Percentiles rank a stretch among this genome's conserved stretches.
These are phyloP conservation scores for Idris sp. DNA, from an alignment of 1,140 invertebrate genomes.

Conservation along the genomic window DNA sequence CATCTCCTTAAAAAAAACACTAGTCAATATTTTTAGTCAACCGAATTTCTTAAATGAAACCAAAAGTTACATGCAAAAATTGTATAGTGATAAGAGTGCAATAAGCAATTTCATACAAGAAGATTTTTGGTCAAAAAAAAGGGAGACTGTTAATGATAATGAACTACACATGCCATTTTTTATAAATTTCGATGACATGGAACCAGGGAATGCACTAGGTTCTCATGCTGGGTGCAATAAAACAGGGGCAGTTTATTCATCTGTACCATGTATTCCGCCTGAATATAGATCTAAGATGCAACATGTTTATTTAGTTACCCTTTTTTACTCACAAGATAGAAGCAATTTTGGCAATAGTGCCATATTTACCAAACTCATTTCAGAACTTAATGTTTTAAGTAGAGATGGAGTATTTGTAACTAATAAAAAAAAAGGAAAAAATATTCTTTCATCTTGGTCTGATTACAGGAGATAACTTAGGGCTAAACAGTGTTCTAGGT, in stretches of 20 bases:
- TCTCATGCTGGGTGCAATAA: conserved; percentile 15
- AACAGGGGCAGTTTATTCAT: conserved; percentile 19
- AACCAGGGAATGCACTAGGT: conserved; percentile 22
- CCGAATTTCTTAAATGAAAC: background rate
- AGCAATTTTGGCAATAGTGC: background rate
- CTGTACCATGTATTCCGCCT: conserved; percentile 25
- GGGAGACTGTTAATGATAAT: no score
- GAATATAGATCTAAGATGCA: background rate
- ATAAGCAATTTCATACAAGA: conserved; percentile 2
- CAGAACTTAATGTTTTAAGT: conserved; percentile 2
- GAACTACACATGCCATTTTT: background rate
- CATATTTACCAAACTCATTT: conserved; percentile 2
- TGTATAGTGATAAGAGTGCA: background rate
- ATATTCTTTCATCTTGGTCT: conserved; percentile 6
- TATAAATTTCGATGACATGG: background rate
- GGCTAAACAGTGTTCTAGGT: conserved; percentile 4
- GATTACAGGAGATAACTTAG: conserved; percentile 12
- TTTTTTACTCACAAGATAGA: conserved; percentile 1
- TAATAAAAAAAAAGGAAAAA: background rate
- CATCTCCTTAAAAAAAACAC: no score
- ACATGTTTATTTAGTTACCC: background rate
- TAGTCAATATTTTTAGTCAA: no score
- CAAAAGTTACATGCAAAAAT: background rate
- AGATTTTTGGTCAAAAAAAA: background rate
- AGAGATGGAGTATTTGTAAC: background rate